Percentiles rank a stretch among this genome's conserved stretches.
Conservation (phyloP, 2,797 vertebrate species). For the Leptoclinus maculatus region DNA sequence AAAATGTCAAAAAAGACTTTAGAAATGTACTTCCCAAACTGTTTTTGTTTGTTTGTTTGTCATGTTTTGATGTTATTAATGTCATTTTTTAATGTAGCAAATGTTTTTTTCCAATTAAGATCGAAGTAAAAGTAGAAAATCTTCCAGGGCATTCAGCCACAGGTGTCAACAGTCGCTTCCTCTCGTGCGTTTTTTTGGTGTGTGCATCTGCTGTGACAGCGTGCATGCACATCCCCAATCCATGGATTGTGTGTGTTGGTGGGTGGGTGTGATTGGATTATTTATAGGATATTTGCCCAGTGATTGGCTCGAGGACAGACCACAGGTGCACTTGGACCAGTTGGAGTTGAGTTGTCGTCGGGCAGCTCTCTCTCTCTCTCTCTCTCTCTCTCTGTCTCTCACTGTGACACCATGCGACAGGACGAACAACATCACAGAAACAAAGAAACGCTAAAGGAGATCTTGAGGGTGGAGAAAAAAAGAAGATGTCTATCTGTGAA, state of each 20-base stretch:
- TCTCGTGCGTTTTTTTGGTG: slow-evolving; percentile 31
- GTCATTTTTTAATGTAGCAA: neutral
- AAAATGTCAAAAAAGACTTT: neutral
- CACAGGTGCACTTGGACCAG: slow-evolving; percentile 74
- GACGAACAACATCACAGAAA: slow-evolving; percentile 32
- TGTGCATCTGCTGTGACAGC: slow-evolving; percentile 43
- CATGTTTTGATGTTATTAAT: neutral
- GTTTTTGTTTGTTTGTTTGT: neutral
- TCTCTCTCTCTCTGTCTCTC: slow-evolving; percentile 43
- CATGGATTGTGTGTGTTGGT: slow-evolving; percentile 20
- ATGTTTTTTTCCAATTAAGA: neutral
- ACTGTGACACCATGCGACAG: slow-evolving; percentile 45
- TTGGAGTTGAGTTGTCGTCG: slow-evolving; percentile 62
- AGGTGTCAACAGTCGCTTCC: slow-evolving; percentile 31
- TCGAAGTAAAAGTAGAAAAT: neutral
- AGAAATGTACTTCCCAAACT: neutral
- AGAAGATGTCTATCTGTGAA: neutral
- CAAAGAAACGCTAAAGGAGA: slow-evolving; percentile 3
- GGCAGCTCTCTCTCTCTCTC: slow-evolving; percentile 56
- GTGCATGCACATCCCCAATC: slow-evolving; percentile 15
- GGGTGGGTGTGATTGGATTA: slow-evolving; percentile 71
- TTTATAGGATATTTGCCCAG: slow-evolving; percentile 83
- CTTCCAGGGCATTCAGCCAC: slow-evolving; percentile 19
- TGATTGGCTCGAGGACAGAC: slow-evolving; percentile 80
- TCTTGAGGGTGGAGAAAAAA: neutral